A percentile compares a stretch with the other conserved stretches of the same genome.
phyloP scores from a whole-genome alignment of 2,888 invertebrate genomes.

The Limnephilus auricula region DNA sequence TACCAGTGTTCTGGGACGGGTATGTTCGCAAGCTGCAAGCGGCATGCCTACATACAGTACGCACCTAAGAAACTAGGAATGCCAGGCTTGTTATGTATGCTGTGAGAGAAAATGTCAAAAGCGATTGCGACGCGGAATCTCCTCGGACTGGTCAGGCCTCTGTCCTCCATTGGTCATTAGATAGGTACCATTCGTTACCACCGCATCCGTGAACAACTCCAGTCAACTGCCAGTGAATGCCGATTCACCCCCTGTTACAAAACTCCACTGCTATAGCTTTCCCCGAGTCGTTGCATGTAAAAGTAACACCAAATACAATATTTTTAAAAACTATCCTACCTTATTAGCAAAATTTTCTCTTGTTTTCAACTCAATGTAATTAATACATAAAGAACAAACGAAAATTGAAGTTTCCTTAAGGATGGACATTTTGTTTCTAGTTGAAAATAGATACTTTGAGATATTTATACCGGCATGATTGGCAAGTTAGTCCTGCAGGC shows the following conservation, averaged over 20 bases:
- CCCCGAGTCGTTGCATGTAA: not conserved
- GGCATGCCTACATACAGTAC: too few species aligned
- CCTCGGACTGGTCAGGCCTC: not conserved
- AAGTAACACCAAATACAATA: too few species aligned
- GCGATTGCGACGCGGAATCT: not conserved
- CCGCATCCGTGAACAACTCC: not conserved
- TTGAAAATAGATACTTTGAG: too few species aligned
- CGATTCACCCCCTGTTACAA: not conserved
- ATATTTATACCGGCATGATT: too few species aligned
- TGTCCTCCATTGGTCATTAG: not conserved
- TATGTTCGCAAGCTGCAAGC: not conserved
- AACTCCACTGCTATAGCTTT: not conserved
- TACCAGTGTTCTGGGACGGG: not conserved
- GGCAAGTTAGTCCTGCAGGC: too few species aligned
- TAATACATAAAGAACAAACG: too few species aligned
- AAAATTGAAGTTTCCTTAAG: too few species aligned
- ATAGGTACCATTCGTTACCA: not conserved
- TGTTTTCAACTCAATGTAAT: too few species aligned
- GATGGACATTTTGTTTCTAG: not conserved
- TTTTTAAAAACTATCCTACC: too few species aligned
- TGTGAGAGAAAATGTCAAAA: constrained; percentile 2
- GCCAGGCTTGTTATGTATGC: not conserved
- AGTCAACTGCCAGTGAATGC: not conserved
- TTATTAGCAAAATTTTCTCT: too few species aligned
- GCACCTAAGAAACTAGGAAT: not conserved